Base-by-base conservation (phyloP, 1,140 invertebrate species). In the Sipha flava region DNA sequence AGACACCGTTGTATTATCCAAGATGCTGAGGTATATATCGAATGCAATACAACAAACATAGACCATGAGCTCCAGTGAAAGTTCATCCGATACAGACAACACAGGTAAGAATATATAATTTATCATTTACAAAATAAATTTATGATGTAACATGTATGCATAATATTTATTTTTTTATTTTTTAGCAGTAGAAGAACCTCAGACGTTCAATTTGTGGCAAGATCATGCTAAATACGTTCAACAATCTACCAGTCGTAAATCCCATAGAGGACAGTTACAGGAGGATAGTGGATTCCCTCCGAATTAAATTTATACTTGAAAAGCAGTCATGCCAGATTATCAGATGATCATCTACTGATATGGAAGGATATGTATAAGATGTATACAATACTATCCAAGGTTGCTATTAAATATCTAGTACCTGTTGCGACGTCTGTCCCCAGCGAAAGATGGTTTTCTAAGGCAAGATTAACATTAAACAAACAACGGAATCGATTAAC, bases 391-490 rank as follows among this genome's bases (percentile, higher is more conserved):
- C 23, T 79, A n/a, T 79, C 75, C 0, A 79, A 79, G 26, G 4
- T 64, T 1, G 75, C 75, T 0, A 0, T 79, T 26, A 57, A 84
- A 80, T 84, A 84, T 83, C 81, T 85, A 82, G 80, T 82, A 70
- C 81, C 84, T 26, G 83, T 84, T 80, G 85, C 83, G 40, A 83
- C 85, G 10, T 86, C 83, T n/a, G 85, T 86, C 70, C 84, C 84
- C 26, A 84, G 84, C 64, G 85, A 86, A 82, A 82, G 85, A 54
- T 83, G 84, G 16, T 86, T 86, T 83, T 86, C 85, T 0, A 85
- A 85, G 83, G 84, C 84, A 66, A 84, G 82, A 31, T 23, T 54
- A 5, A 81, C 79, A 0, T 18, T 81, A 9, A 81, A 1, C 1
- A 37, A 82, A 59, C 23, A 79, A 21, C 0, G 82, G 16, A 82